Percentiles rank a stretch among this genome's conserved stretches.
Conservation (phyloP, 2,797 vertebrate genomes). For the Platyrinchus mystaceus region DNA sequence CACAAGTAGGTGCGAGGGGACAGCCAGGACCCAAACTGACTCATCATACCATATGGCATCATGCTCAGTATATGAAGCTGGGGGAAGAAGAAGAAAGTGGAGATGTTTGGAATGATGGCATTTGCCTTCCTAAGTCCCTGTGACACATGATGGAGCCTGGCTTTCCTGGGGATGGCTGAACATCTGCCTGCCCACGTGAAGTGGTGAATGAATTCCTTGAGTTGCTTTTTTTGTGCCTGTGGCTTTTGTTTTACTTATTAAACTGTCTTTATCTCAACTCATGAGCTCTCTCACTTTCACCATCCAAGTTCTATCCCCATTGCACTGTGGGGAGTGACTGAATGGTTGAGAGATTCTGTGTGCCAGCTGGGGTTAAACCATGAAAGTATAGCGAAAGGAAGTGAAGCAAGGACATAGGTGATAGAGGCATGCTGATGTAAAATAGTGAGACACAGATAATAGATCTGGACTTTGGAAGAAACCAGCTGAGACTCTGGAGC, state of each 20-base stretch:
- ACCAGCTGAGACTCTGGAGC: not conserved
- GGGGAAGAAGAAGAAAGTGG: not conserved
- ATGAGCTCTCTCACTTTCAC: not conserved
- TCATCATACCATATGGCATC: not conserved
- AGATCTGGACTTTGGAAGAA: not conserved
- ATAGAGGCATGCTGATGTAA: not conserved
- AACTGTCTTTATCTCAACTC: not conserved
- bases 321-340: fast-evolving
- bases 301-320: not conserved
- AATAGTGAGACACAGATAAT: not conserved
- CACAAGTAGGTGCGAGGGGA: not conserved
- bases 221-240: not conserved
- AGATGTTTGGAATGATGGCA: fast-evolving
- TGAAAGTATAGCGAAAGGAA: fast-evolving
- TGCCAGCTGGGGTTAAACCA: not conserved
- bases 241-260: not conserved
- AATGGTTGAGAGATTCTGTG: not conserved
- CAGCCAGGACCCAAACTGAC: not conserved
- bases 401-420: not conserved
- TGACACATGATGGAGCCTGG: fast-evolving
- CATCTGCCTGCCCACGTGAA: not conserved
- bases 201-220: not conserved
- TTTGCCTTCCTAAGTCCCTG: not conserved
- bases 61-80: not conserved
- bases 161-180: not conserved